phyloP scores from a whole-genome alignment of 1,140 invertebrate species.

The Rhyacophila brunnea region DNA sequence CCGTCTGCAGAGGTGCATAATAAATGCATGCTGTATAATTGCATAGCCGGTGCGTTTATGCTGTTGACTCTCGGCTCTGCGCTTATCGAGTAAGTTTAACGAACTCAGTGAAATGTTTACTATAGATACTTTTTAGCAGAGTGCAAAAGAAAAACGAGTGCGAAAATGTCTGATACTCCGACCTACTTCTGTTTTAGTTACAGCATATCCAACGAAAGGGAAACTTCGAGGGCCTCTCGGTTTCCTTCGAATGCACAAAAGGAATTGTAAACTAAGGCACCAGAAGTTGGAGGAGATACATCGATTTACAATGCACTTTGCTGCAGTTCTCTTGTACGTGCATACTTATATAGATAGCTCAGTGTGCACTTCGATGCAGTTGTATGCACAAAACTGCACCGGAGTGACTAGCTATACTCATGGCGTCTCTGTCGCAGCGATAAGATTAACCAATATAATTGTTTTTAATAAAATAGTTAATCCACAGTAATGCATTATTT shows the following conservation, averaged over 20 bases:
- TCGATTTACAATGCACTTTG: conserved; percentile 28
- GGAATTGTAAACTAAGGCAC: conserved; percentile 34
- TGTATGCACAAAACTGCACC: conserved; percentile 4
- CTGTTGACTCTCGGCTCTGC: too few species aligned
- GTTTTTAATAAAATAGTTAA: too few species aligned
- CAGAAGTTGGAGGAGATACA: conserved; percentile 31
- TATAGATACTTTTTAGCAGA: too few species aligned
- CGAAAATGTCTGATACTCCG: neutral
- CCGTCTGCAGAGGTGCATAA: too few species aligned
- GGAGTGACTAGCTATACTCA: neutral
- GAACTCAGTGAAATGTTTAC: too few species aligned
- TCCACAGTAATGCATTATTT: too few species aligned
- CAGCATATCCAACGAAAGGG: conserved; percentile 27
- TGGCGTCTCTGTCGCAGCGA: conserved; percentile 8
- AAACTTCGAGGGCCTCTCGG: conserved; percentile 33
- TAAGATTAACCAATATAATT: too few species aligned
- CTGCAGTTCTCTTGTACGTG: conserved; percentile 22
- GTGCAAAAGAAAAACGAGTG: too few species aligned
- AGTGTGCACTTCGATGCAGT: conserved; percentile 20
- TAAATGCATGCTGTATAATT: too few species aligned
- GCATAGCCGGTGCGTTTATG: too few species aligned
- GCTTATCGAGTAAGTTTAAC: too few species aligned
- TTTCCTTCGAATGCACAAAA: conserved; percentile 36
- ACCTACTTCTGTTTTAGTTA: conserved; percentile 12
- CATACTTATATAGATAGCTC: conserved; percentile 9